Conservation (phyloP, 2,888 invertebrate genomes). For the Strigamia crassipes region DNA sequence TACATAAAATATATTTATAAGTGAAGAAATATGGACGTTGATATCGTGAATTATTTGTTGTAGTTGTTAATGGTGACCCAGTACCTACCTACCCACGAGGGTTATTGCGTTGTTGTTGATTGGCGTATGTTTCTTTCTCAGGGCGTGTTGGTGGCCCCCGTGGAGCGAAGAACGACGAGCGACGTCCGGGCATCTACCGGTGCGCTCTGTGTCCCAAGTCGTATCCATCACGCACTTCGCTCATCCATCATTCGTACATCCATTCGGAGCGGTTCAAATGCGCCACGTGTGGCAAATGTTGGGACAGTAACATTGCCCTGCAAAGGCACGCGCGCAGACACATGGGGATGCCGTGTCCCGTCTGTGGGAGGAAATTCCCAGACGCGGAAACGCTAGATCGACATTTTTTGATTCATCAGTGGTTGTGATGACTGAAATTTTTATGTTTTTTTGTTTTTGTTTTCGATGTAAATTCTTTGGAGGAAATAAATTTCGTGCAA, state of each 20-base stretch:
- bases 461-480: background rate
- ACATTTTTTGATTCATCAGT: background rate
- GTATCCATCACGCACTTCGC: conserved; percentile 43
- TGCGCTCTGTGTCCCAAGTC: conserved; percentile 37
- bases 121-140: background rate
- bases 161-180: background rate
- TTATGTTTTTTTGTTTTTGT: background rate
- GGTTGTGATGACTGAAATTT: background rate
- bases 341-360: background rate
- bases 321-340: conserved; percentile 39
- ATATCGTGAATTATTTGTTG: too few relatives aligned
- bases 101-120: background rate
- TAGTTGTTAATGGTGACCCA: too few relatives aligned
- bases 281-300: conserved; percentile 43
- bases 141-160: background rate
- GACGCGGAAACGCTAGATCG: background rate
- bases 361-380: background rate
- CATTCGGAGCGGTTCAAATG: conserved; percentile 44
- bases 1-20: too few relatives aligned
- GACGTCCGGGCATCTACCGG: background rate
- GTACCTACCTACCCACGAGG: too few relatives aligned
- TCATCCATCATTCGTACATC: conserved; percentile 42
- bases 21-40: too few relatives aligned
- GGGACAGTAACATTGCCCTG: conserved; percentile 38
- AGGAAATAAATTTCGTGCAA: background rate